These are phyloP conservation scores for Oryzias melastigma DNA, from an alignment of 2,113 vertebrate genomes.

Conservation along the genomic window DNA sequence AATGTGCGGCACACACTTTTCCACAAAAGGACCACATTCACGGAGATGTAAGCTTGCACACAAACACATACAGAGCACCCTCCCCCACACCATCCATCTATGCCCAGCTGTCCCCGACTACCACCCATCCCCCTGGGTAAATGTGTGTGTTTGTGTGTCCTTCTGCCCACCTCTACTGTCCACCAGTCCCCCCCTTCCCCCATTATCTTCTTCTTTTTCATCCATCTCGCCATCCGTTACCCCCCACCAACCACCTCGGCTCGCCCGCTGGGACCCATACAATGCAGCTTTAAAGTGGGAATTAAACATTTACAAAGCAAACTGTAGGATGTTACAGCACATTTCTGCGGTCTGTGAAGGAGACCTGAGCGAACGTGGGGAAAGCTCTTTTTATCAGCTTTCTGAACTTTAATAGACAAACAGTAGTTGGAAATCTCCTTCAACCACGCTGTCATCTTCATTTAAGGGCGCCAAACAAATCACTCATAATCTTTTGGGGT, in stretches of 20 bases:
- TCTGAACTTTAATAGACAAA: constrained; percentile 5
- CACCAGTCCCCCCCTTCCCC: constrained; percentile 4
- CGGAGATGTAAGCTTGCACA: constrained; percentile 7
- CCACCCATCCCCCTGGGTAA: constrained; percentile 51
- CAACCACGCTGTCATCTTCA: constrained; percentile 12
- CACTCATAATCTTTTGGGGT: constrained; percentile 36
- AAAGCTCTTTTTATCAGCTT: constrained; percentile 19
- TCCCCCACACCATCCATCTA: constrained; percentile 57
- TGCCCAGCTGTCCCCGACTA: constrained; percentile 59
- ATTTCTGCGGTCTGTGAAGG: constrained; percentile 5
- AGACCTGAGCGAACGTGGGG: background rate
- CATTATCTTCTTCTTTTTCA: constrained; percentile 7
- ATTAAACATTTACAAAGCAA: constrained; percentile 4
- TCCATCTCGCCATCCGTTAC: background rate
- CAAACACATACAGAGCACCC: constrained; percentile 30
- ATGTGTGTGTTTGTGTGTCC: constrained; percentile 26
- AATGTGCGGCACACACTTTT: constrained; percentile 9
- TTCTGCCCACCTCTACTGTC: constrained; percentile 51
- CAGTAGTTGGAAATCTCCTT: constrained; percentile 6
- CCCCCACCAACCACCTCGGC: background rate
- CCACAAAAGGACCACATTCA: constrained; percentile 12
- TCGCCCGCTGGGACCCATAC: background rate
- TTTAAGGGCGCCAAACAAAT: constrained; percentile 29
- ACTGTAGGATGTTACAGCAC: constrained; percentile 6
- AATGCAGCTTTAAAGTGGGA: constrained; percentile 23